Evolutionary conservation across 2,888 invertebrate species (phyloP), one percentile per base, ranked within the genome.

Genomic region (Clivina fossor): DNA sequence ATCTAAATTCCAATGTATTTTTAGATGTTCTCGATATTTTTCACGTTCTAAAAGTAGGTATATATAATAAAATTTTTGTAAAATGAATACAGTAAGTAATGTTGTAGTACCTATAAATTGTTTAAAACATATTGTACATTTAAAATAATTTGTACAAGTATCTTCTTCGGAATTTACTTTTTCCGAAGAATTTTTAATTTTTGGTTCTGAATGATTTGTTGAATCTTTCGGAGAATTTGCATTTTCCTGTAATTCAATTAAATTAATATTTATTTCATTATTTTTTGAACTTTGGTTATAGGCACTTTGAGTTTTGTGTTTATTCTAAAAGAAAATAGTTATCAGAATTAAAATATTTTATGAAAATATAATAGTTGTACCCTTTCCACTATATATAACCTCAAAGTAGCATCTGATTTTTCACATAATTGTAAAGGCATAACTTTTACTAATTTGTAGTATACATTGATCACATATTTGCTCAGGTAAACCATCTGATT

Each of bases 361-460:
- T 15, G 7, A 3, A 15, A 13, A 8, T 20, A 19, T 28, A 22
- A 19, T 30, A 46, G 24, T 46, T 46, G 28, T 26, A 30, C 15
- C 26, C 30, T 46, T 46, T 28, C 9, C n/a, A 30, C 9, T 30
- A 46, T 28, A 28, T 28, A 32, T n/a, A 47, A 11, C 19, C 24
- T 15, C 8, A 55, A 30, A n/a, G 32, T 20, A 7, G 38, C 24
- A 47, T 55, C 40, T 30, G 55, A 55, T 19, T 47, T 55, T 28
- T 55, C 55, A 55, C 55, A 55, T 13, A 46, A 30, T 28, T 55
- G 37, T 47, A 20, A 55, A 55, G 19, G 33, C 37, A 47, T 22
- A 55, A 38, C 35, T 35, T 22, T 30, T 33, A 11, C 32, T 55
- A 4, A 55, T 20, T 47, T 55, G 44, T 38, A 22, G 38, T 16